Evolutionary conservation across 1,140 invertebrate genomes (phyloP), one percentile per base, ranked within the genome.

Genomic region (Tachypleus tridentatus): DNA sequence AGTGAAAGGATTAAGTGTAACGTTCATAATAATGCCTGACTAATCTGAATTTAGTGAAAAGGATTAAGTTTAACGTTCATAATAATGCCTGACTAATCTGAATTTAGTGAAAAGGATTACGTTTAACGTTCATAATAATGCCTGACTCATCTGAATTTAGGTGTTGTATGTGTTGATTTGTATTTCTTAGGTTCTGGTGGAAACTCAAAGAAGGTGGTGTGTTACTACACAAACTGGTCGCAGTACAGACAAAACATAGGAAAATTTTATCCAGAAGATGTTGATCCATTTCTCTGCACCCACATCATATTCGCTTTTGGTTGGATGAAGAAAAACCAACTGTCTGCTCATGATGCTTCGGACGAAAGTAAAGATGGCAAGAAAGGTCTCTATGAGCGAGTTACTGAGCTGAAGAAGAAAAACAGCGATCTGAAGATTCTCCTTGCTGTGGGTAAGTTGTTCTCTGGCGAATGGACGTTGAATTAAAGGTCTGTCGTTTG

Each of bases 151-250:
- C 29, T 29, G 29, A 29, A 29, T 29, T 29, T 29, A 29, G 29
- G 2, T 29, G 29, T 29, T 29, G 29, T 29, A 29, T 29, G 29
- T 29, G 29, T 29, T 29, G 29, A 29, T 29, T 29, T 29, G 29
- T 29, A 54, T 54, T 54, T 54, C 3, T 0, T 54, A 54, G 53
- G 53, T 54, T 54, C 53, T 54, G n/a, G 29, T 51, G 53, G 50
- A 0, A 65, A 60, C 50, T 58, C 51, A 4, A 69, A 69, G 59
- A 69, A 69, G 51, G 65, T 94, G 63, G 91, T 95, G 3, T 97
- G 93, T 75, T 97, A 97, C 76, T 97, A 95, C 78, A 96, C 92
- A 29, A 97, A 97, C 79, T 97, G 94, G 94, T 93, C 94, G 0
- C 94, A 97, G 74, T 97, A 97, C 75, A 81, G 94, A 62, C 86